Evolutionary conservation across 1,140 invertebrate species (phyloP).

Genomic region (Aradophagus sp.): DNA sequence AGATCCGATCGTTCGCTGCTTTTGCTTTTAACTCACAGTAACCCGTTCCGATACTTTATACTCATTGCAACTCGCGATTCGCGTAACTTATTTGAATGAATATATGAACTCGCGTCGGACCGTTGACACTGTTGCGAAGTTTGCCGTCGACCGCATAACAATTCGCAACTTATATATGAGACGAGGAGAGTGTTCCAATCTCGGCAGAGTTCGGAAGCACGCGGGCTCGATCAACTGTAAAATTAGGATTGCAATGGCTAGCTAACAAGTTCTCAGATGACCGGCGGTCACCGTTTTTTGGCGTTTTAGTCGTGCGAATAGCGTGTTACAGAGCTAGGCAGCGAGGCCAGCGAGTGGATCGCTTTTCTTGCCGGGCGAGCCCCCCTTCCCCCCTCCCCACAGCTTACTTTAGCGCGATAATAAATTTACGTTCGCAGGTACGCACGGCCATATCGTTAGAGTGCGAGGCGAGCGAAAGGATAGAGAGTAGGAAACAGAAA

Average conservation of each 20-base stretch:
- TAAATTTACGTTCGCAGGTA: constrained; percentile 56
- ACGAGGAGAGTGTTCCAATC: constrained; percentile 37
- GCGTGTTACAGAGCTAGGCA: constrained; percentile 60
- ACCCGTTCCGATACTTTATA: constrained; percentile 27
- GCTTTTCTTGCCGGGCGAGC: constrained; percentile 44
- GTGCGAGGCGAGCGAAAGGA: too few relatives aligned
- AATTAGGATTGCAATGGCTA: constrained; percentile 62
- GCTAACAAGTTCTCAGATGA: constrained; percentile 60
- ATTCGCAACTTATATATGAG: constrained; percentile 51
- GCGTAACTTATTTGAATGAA: constrained; percentile 41
- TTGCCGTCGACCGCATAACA: constrained; percentile 42
- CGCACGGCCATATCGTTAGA: constrained; percentile 56
- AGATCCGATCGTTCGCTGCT: too few relatives aligned
- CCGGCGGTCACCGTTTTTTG: constrained; percentile 61
- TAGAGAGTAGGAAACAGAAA: too few relatives aligned
- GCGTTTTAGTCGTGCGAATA: constrained; percentile 62
- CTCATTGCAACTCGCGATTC: constrained; percentile 47
- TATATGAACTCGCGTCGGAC: constrained; percentile 39
- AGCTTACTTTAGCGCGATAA: constrained; percentile 52
- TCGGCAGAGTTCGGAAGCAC: constrained; percentile 50
- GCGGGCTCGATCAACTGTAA: constrained; percentile 58
- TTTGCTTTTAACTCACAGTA: constrained; percentile 38
- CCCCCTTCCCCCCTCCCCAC: constrained; percentile 31
- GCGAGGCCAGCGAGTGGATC: constrained; percentile 52
- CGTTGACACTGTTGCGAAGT: constrained; percentile 55